Evolutionary conservation across 2,888 invertebrate genomes (phyloP).

Genomic region (Margaritifera margaritifera): DNA sequence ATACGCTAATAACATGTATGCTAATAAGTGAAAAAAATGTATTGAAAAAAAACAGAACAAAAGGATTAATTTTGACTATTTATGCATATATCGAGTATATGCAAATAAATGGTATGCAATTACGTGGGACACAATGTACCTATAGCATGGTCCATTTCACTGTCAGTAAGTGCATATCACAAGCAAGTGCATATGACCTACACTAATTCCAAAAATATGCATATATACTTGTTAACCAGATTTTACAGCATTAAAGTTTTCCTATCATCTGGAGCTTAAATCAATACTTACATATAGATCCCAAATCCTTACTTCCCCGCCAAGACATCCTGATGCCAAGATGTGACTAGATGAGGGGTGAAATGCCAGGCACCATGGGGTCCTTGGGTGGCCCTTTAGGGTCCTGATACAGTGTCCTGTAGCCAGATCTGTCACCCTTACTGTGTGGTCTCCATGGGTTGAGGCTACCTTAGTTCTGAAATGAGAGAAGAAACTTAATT

Average conservation of each 20-base stretch:
- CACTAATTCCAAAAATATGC: too few relatives aligned
- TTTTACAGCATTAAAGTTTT: background rate
- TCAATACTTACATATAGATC: constrained; percentile 80
- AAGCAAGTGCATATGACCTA: too few relatives aligned
- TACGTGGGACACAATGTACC: too few relatives aligned
- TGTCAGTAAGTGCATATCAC: too few relatives aligned
- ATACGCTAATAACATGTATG: too few relatives aligned
- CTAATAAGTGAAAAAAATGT: too few relatives aligned
- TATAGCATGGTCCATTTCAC: too few relatives aligned
- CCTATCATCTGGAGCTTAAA: background rate
- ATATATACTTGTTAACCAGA: too few relatives aligned
- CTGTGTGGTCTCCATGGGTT: constrained; percentile 91
- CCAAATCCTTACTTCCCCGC: constrained; percentile 92
- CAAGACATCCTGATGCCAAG: constrained; percentile 89
- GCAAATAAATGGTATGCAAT: too few relatives aligned
- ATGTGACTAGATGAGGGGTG: constrained; percentile 89
- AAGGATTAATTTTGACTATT: too few relatives aligned
- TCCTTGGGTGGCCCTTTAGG: constrained; percentile 87
- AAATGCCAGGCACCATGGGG: constrained; percentile 93
- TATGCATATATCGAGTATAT: too few relatives aligned
- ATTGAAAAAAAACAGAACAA: too few relatives aligned
- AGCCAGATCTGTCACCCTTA: constrained; percentile 86
- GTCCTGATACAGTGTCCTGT: constrained; percentile 86
- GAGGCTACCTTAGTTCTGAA: constrained; percentile 81
- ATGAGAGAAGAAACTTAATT: constrained; percentile 8